Percentiles rank a stretch among this genome's conserved stretches.
Conservation (phyloP, 2,888 invertebrate species). For the Lochmaea capreae region DNA sequence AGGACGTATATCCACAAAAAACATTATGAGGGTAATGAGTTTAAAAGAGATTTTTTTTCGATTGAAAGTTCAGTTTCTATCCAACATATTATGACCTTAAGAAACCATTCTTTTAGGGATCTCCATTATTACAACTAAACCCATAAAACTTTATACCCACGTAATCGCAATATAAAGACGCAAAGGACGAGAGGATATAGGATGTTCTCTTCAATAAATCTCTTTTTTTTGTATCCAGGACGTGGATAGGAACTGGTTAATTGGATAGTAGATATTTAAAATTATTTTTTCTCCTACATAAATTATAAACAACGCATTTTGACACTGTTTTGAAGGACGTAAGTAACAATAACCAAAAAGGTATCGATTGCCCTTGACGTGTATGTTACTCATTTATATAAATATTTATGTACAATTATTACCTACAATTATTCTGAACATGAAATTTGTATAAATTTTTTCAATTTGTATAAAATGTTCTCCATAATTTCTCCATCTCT, state of each 20-base stretch:
- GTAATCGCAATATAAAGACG: conserved; percentile 8
- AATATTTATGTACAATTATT: no score
- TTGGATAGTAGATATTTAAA: neutral
- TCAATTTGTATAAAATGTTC: no score
- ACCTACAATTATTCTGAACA: no score
- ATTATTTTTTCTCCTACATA: no score
- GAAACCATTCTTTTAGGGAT: neutral
- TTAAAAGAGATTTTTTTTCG: conserved; percentile 6
- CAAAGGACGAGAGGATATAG: neutral
- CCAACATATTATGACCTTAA: neutral
- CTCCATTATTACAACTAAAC: neutral
- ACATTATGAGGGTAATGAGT: conserved; percentile 7
- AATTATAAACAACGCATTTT: no score
- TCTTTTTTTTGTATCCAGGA: neutral
- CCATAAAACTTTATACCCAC: conserved; percentile 7
- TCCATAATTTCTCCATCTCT: no score
- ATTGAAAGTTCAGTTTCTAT: neutral
- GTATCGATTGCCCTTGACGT: no score
- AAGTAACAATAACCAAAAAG: no score
- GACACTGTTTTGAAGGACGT: no score
- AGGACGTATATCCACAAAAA: neutral
- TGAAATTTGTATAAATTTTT: no score
- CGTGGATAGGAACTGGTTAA: neutral
- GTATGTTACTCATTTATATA: no score
- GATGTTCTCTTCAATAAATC: neutral